A percentile compares a stretch with the other conserved stretches of the same genome.
Conservation (phyloP, 2,113 vertebrate genomes). For the Phaetusa simplex region DNA sequence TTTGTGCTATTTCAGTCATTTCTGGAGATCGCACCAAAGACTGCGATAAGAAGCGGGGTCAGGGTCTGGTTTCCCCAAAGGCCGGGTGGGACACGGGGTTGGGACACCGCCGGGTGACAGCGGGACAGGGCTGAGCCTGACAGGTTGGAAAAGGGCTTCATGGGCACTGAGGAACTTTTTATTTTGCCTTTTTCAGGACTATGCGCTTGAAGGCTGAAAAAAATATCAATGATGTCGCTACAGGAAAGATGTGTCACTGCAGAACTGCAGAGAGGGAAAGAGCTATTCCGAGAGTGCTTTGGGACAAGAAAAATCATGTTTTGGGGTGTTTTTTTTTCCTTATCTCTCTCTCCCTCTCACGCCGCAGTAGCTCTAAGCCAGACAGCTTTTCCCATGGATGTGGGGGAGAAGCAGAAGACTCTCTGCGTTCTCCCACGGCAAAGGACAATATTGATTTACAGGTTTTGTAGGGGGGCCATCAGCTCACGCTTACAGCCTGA, state of each 20-base stretch:
- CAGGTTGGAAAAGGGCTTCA: accelerated
- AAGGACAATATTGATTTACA: too few relatives aligned
- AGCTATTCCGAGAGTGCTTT: not conserved
- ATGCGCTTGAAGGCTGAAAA: not conserved
- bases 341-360: not conserved
- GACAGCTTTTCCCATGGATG: not conserved
- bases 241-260: not conserved
- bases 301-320: not conserved
- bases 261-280: not conserved
- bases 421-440: not conserved
- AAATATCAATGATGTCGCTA: not conserved
- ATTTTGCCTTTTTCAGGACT: not conserved
- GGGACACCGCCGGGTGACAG: not conserved
- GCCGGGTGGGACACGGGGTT: not conserved
- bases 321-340: not conserved
- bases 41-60: not conserved
- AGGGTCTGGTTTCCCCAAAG: not conserved
- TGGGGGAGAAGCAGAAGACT: not conserved
- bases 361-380: not conserved
- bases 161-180: not conserved
- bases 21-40: not conserved
- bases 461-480: not conserved
- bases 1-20: not conserved
- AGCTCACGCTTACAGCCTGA: not conserved
- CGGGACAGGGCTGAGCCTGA: not conserved